phyloP scores from a whole-genome alignment of 2,888 invertebrate species.

The Sthenelais limicola region DNA sequence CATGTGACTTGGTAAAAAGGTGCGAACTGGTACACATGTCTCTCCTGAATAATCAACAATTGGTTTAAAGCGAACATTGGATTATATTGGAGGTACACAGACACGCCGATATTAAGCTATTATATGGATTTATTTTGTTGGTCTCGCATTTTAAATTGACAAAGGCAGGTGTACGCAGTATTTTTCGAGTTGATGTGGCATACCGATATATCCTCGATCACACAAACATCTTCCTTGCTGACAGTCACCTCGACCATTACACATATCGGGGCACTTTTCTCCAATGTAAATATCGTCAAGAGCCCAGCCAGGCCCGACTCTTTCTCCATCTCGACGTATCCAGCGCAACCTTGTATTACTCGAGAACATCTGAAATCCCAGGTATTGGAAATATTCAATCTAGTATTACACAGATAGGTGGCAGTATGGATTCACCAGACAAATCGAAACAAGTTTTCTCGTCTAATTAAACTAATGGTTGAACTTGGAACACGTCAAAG shows the following conservation, averaged over 20 bases:
- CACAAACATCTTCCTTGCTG: constrained; percentile 62
- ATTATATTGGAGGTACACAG: no score
- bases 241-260: constrained; percentile 70
- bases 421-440: neutral
- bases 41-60: constrained; percentile 58
- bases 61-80: no score
- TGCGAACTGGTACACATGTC: constrained; percentile 57
- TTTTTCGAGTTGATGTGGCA: no score
- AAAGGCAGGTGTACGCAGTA: no score
- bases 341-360: constrained; percentile 71
- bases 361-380: neutral
- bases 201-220: constrained; percentile 59
- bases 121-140: neutral
- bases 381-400: neutral
- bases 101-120: no score
- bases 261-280: constrained; percentile 69
- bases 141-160: no score
- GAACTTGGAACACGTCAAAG: no score
- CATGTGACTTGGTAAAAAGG: constrained; percentile 56
- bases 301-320: constrained; percentile 62
- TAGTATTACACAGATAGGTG: neutral
- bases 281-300: constrained; percentile 72
- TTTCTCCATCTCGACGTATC: constrained; percentile 60
- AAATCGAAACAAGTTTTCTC: no score
- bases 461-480: no score